Base-by-base conservation (phyloP, 2,888 invertebrate species). In the Eueremaeus valkanovi region DNA sequence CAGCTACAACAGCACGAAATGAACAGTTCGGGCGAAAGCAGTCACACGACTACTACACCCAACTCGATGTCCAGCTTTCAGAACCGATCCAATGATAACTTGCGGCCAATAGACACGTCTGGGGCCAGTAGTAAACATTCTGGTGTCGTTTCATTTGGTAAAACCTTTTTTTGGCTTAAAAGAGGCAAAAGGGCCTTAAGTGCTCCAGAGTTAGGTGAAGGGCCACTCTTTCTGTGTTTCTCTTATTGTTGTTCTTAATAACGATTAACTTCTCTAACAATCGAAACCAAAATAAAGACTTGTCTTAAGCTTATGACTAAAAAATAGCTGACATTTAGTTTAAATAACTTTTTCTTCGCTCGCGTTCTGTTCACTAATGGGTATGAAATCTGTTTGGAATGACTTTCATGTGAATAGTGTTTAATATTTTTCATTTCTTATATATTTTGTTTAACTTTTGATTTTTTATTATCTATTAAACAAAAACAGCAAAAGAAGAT, bases 161-260 rank as follows among this genome's bases (percentile, higher is more conserved):
- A 87, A 83, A 83, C 83, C 78, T 82, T 85, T 81, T 81, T 83
- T 80, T 81, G 79, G 79, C 81, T 84, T 79, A 83, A 82, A 80
- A 82, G 86, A 85, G 87, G 86, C 81, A 86, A 86, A 86, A 88
- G 86, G 85, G 92, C 92, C 85, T 90, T 89, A 83, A 93, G 93
- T 82, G 93, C 93, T 84, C 94, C 94, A 82, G 92, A 93, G 87
- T 86, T 95, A 93, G 93, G 93, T 93, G 85, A 84, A 78, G 81
- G 81, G 61, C 36, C 40, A 40, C 51, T 33, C 33, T 74, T 74
- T 31, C 51, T 9, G 11, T 33, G 16, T 51, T 61, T 73, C 29
- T 11, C 11, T n/a, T 61, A 29, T 24, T 63, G 29, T 66, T 74
- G 51, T 55, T 55, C 36, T 36, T 33, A 45, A 24, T 74, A 58